Evolutionary conservation across 2,797 vertebrate genomes (phyloP).

Genomic region (Esox masquinongy): DNA sequence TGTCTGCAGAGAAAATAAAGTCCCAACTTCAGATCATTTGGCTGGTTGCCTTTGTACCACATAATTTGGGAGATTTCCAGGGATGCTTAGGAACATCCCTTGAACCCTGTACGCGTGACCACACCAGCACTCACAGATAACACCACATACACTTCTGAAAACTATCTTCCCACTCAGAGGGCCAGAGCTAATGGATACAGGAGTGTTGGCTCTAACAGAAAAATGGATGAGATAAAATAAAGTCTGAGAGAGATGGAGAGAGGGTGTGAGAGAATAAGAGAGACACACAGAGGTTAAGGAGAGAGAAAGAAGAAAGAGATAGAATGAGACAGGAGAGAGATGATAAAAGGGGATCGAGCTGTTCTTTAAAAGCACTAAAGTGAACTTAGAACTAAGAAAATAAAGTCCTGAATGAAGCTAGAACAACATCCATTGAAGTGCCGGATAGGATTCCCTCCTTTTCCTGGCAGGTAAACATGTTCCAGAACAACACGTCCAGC

Average conservation of each 20-base stretch:
- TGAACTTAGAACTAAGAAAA: not conserved
- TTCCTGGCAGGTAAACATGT: not conserved
- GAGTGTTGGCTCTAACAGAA: not conserved
- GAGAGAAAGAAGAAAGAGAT: no score
- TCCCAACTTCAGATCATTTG: not conserved
- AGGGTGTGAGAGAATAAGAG: not conserved
- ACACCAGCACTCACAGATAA: not conserved
- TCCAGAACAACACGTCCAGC: not conserved
- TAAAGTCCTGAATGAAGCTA: not conserved
- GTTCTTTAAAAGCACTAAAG: not conserved
- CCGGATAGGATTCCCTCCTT: not conserved
- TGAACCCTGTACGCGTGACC: not conserved
- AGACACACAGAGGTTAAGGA: no score
- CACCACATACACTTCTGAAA: not conserved
- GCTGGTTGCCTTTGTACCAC: not conserved
- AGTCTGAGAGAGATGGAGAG: not conserved
- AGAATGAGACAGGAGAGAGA: not conserved
- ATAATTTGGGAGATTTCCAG: not conserved
- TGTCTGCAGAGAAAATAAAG: not conserved
- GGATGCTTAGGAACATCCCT: not conserved
- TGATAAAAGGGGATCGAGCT: not conserved
- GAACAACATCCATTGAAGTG: not conserved
- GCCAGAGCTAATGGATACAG: slow-evolving; percentile 1
- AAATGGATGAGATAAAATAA: not conserved
- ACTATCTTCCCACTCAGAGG: not conserved